Base-by-base conservation (phyloP, 2,113 vertebrate species). In the Python bivittatus region DNA sequence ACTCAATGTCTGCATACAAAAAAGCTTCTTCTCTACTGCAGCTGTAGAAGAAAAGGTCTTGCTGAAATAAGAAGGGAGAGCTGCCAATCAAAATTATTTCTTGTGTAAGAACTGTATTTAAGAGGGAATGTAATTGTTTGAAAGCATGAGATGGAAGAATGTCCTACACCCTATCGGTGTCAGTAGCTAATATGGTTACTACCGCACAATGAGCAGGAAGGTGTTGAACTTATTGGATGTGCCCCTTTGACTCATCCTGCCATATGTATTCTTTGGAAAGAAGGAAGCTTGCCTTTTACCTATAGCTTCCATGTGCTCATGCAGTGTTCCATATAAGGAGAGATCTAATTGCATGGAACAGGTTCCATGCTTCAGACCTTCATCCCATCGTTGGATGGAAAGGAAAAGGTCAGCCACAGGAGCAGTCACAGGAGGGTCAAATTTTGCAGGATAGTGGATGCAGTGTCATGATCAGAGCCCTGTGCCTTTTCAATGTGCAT, bases 21-120 rank as follows among this genome's bases (percentile, higher is more conserved):
- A 91, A 53, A 93, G 79, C 38, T 95, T 60, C 90, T 93, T 90
- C 92, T 91, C 33, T 54, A 3, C 23, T 88, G 90, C 92, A 94
- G 92, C 92, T 91, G 84, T 57, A 91, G 56, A 88, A 42, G 68
- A 89, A 84, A 89, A 11, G 27, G 60, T 91, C 25, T 88, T 84
- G 56, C 68, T 91, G 72, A 64, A 61, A 57, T 61, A 93, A 84
- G 88, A 88, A 92, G 48, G 57, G 57, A 92, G 33, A 38, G 38
- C 23, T 85, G 86, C 29, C 42, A 13, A 85, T 61, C 6, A 83
- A 42, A 90, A 89, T 48, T 42, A 84, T 38, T 53, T 38, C 12
- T 54, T 54, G 89, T 20, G 53, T 90, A 54, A 25, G 38, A 83
- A 11, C 23, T 3, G 44, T 61, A 20, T 52, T 44, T 58, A 86